Percentiles rank a stretch among this genome's conserved stretches.
Conservation (phyloP, 2,113 vertebrate species). For the Cariama cristata region DNA sequence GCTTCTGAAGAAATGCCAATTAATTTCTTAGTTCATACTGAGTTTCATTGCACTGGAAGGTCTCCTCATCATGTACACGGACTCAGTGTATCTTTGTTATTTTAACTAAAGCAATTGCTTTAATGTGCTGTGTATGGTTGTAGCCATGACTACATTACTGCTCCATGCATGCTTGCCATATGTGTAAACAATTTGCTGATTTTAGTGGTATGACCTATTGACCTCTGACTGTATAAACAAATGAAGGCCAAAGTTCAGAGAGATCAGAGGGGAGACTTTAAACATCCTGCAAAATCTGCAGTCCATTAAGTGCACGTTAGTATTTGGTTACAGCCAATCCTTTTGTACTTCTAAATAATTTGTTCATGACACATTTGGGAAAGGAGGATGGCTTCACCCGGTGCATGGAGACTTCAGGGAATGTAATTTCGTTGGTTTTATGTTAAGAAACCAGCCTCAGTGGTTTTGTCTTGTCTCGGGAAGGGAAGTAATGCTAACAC, state of each 20-base stretch:
- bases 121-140: slow-evolving; percentile 9
- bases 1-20: neutral
- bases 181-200: slow-evolving; percentile 68
- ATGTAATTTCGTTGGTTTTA: neutral
- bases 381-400: neutral
- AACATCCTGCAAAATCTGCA: slow-evolving; percentile 43
- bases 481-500: neutral
- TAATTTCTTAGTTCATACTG: neutral
- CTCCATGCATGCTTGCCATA: slow-evolving; percentile 39
- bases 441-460: neutral
- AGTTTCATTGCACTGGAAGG: neutral
- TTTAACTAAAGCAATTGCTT: slow-evolving; percentile 7
- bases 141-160: neutral
- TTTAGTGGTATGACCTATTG: slow-evolving; percentile 48
- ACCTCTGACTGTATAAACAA: slow-evolving; percentile 68
- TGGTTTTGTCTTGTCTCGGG: neutral
- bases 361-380: slow-evolving; percentile 6
- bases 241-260: slow-evolving; percentile 72
- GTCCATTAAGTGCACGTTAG: slow-evolving; percentile 36
- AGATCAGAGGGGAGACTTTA: slow-evolving; percentile 65
- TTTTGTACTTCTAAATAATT: slow-evolving; percentile 39
- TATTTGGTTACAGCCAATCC: slow-evolving; percentile 42
- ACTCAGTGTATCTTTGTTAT: neutral
- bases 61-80: neutral
- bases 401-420: neutral